Conservation (phyloP, 2,113 vertebrate species). For the Pyrgilauda ruficollis region DNA sequence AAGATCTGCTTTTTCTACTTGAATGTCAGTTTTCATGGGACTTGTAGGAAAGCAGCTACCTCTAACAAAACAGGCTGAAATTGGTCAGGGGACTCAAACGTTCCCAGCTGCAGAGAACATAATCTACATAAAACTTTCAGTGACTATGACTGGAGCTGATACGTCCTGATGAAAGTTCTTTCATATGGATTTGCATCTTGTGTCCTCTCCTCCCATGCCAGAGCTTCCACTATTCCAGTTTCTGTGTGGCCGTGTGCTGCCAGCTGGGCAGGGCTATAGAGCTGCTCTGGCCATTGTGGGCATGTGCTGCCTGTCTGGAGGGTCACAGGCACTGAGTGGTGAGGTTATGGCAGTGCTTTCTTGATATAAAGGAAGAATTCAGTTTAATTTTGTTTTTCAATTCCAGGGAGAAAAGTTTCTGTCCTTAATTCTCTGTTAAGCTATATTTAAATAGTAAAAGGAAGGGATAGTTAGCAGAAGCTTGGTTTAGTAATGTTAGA, state of each 20-base stretch:
- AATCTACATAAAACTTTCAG: background rate
- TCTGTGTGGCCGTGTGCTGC: background rate
- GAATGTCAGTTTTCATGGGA: background rate
- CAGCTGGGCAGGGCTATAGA: background rate
- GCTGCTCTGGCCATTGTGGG: background rate
- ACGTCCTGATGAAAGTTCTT: background rate
- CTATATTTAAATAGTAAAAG: background rate
- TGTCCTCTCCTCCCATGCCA: background rate
- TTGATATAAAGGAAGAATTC: background rate
- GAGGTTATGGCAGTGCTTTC: background rate
- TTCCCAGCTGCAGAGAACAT: background rate
- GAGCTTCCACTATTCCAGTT: background rate
- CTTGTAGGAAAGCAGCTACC: background rate
- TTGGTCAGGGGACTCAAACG: background rate
- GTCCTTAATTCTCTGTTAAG: background rate
- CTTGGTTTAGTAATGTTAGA: background rate
- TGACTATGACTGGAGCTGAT: background rate
- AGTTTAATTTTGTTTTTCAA: background rate
- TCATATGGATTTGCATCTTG: background rate
- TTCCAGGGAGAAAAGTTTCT: background rate
- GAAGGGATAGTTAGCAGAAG: background rate
- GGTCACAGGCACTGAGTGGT: background rate
- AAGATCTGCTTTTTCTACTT: background rate
- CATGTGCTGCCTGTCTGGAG: background rate
- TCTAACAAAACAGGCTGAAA: background rate